A percentile compares a stretch with the other conserved stretches of the same genome.
phyloP scores from a whole-genome alignment of 2,797 vertebrate species.

The Gambelia wislizenii region DNA sequence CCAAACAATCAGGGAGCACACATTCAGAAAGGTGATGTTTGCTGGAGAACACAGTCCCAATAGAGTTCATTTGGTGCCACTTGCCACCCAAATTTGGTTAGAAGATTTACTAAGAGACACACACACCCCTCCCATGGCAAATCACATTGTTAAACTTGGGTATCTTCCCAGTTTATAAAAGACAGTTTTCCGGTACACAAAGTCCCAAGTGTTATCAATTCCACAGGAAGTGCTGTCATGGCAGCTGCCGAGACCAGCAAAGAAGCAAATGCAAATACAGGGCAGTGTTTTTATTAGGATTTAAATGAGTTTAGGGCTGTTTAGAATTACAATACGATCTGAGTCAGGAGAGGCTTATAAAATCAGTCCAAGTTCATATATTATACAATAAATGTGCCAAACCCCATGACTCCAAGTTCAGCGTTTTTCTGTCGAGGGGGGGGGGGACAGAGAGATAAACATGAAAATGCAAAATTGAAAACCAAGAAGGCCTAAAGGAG shows the following conservation, averaged over 20 bases:
- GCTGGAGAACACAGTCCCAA: background rate
- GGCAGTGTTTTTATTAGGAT: conserved; percentile 70
- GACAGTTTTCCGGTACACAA: conserved; percentile 23
- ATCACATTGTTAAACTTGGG: conserved; percentile 15
- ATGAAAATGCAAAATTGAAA: conserved; percentile 5
- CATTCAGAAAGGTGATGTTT: background rate
- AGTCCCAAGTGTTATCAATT: conserved; percentile 39
- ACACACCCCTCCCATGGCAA: background rate
- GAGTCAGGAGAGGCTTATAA: conserved; percentile 65
- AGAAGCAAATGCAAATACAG: conserved; percentile 64
- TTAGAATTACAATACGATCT: conserved; percentile 70
- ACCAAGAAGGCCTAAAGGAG: background rate
- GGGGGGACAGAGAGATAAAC: background rate
- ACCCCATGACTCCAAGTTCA: background rate
- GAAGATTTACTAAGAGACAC: background rate
- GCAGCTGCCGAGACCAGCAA: conserved; percentile 35
- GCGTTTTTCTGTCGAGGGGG: background rate
- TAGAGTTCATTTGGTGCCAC: rapidly evolving
- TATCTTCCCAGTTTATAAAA: conserved; percentile 2
- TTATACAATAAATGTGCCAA: conserved; percentile 31
- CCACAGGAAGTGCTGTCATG: conserved; percentile 35
- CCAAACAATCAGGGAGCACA: background rate
- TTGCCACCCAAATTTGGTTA: background rate
- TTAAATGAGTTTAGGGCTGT: conserved; percentile 73
- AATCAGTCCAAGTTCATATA: conserved; percentile 53